Evolutionary conservation across 2,113 vertebrate species (phyloP).

Genomic region (Scophthalmus maximus): DNA sequence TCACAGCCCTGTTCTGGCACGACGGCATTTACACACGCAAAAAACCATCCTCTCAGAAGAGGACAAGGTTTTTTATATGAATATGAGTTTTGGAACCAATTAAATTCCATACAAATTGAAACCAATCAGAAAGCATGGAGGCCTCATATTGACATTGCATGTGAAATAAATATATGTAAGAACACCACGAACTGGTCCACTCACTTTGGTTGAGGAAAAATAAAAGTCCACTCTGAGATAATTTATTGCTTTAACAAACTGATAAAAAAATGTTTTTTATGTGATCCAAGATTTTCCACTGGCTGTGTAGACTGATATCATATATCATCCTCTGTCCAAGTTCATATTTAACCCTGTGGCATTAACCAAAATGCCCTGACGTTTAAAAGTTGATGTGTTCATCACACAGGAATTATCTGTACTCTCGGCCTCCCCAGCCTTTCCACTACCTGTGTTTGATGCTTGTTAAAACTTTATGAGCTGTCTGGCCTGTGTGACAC

Average conservation of each 20-base stretch:
- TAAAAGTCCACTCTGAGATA: neutral
- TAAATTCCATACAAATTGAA: no score
- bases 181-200: neutral
- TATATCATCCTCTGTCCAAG: constrained; percentile 32
- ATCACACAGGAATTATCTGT: constrained; percentile 42
- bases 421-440: neutral
- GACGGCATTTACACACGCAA: no score
- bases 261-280: constrained; percentile 11
- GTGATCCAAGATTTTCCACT: neutral
- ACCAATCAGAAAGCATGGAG: no score
- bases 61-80: no score
- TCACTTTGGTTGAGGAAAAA: no score
- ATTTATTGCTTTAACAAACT: neutral
- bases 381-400: constrained; percentile 27
- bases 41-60: no score
- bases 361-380: constrained; percentile 33
- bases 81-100: no score
- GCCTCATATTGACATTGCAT: no score
- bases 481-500: neutral
- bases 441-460: constrained; percentile 45
- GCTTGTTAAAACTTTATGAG: constrained; percentile 69
- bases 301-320: neutral
- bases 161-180: no score
- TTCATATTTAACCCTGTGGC: constrained; percentile 31
- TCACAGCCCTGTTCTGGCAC: no score